These are phyloP conservation scores for Nematolebias whitei DNA, from an alignment of 2,113 vertebrate species.

Conservation along the genomic window DNA sequence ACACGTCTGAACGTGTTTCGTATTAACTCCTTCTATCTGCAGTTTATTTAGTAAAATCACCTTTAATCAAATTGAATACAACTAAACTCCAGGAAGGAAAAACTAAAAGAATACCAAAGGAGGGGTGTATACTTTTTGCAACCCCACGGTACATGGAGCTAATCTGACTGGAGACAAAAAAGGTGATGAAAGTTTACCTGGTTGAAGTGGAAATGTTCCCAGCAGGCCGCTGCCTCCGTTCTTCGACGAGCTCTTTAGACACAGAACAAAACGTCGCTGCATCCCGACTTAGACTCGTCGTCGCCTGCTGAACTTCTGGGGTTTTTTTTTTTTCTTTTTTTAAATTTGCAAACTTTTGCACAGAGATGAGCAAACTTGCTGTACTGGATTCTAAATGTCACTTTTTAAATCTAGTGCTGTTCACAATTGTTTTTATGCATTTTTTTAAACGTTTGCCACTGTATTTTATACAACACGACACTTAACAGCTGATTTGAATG, in stretches of 20 bases:
- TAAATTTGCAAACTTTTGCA: conserved; percentile 81
- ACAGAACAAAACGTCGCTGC: conserved; percentile 55
- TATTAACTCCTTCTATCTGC: too few relatives aligned
- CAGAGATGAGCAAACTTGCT: conserved; percentile 74
- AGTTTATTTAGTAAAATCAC: too few relatives aligned
- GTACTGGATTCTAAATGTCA: conserved; percentile 74
- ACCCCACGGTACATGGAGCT: too few relatives aligned
- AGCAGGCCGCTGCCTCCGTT: not conserved
- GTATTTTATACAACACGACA: conserved; percentile 89
- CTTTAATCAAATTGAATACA: too few relatives aligned
- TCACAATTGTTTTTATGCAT: conserved; percentile 82
- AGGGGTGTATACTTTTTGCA: too few relatives aligned
- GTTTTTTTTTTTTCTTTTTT: too few relatives aligned
- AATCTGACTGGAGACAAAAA: too few relatives aligned
- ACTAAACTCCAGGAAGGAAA: too few relatives aligned
- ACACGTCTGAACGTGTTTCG: too few relatives aligned
- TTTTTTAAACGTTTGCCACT: conserved; percentile 83
- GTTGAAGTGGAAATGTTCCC: not conserved
- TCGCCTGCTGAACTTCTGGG: conserved; percentile 54
- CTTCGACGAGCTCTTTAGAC: conserved; percentile 33
- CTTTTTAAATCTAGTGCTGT: conserved; percentile 81
- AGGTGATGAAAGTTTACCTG: too few relatives aligned
- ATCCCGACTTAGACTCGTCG: conserved; percentile 21
- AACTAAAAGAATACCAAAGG: too few relatives aligned
- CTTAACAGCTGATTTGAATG: conserved; percentile 87